phyloP scores from a whole-genome alignment of 2,797 vertebrate genomes.

The Columba guinea region DNA sequence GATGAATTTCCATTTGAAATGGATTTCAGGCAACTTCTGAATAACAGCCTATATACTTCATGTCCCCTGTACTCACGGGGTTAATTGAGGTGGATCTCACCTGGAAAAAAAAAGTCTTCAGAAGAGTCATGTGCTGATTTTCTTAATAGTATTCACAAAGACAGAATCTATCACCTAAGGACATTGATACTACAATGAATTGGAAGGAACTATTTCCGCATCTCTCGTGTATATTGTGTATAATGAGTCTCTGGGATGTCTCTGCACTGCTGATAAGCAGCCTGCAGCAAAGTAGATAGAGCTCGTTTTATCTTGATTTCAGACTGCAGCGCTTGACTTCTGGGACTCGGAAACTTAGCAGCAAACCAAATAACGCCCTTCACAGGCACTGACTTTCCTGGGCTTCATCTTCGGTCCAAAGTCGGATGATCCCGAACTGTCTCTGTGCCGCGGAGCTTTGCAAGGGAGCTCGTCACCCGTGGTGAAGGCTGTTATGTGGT shows the following conservation, averaged over 20 bases:
- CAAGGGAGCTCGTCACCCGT: background rate
- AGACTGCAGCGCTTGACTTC: background rate
- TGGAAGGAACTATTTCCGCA: constrained; percentile 43
- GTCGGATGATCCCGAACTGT: background rate
- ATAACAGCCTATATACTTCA: background rate
- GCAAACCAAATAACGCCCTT: constrained; percentile 1
- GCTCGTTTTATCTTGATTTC: constrained; percentile 53
- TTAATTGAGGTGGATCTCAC: constrained; percentile 61
- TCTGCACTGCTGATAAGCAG: constrained; percentile 50
- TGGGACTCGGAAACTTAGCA: background rate
- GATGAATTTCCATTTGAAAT: constrained; percentile 39
- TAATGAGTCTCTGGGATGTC: constrained; percentile 56
- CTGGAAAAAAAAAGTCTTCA: constrained; percentile 20
- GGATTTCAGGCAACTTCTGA: constrained; percentile 19
- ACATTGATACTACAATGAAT: constrained; percentile 24
- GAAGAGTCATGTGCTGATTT: background rate
- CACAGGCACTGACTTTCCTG: background rate
- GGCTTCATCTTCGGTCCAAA: background rate
- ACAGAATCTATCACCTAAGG: constrained; percentile 44
- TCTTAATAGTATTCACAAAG: background rate
- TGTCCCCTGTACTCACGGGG: constrained; percentile 20
- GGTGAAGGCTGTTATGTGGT: fast-evolving
- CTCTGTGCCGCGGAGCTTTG: background rate
- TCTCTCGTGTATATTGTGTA: constrained; percentile 51
- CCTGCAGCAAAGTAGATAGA: constrained; percentile 60